Base-by-base conservation (phyloP, 2,888 invertebrate species). In the Linyphia triangularis region DNA sequence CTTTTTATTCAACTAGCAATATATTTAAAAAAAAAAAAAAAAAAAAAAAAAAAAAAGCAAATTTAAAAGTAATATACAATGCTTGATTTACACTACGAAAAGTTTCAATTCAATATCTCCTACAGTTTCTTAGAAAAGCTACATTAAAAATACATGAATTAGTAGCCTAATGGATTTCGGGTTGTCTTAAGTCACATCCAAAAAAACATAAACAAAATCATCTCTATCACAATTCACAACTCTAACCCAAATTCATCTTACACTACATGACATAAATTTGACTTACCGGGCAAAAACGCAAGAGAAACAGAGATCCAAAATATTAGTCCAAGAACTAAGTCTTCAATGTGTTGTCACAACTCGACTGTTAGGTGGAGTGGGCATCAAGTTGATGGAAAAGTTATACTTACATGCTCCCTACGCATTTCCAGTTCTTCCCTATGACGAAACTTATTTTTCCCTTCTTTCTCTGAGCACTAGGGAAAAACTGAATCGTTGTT, bases 401-500 rank as follows among this genome's bases (percentile, higher is more conserved):
- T 81, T 81, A 81, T 81, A 81, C 57, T 59, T 30, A 33, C 26
- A 51, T 5, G 16, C 85, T 86, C 85, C 85, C 85, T 86, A 86
- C 85, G 85, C 85, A 79, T 28, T 79, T 67, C n/a, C 1, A 37
- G 57, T 79, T 79, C 79, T 72, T 79, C 79, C 85, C 79, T 73
- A 22, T 70, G 51, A 24, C 19, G 69, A 40, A 73, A 72, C 40
- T 13, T n/a, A n/a, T 13, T 85, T 69, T 61, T 77, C 51, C 67
- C 69, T 77, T 67, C 73, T 59, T 78, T 37, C 40, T 33, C 59
- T 43, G 16, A 19, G 16, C 16, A 28, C 28, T 10, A 69, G 30
- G 78, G 70, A 78, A 70, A 78, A 85, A 51, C 30, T 67, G 40
- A 51, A 69, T 33, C 26, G 22, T 16, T 26, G 26, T 57, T 77